Evolutionary conservation across 2,113 vertebrate species (phyloP).

Genomic region (Alaudala cheleensis): DNA sequence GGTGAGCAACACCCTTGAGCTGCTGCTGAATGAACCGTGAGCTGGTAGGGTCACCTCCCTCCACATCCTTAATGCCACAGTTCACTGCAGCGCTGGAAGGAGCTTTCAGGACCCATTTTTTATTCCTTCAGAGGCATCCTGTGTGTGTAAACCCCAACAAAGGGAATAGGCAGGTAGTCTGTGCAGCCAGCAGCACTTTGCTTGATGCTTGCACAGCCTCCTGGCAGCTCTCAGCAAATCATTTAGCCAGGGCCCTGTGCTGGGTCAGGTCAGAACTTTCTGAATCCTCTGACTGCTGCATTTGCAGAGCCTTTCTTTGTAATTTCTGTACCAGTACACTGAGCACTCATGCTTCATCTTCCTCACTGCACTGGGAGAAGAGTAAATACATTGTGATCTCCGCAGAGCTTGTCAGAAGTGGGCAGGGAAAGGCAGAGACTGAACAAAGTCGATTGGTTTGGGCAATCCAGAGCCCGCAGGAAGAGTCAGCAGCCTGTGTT

Average conservation of each 20-base stretch:
- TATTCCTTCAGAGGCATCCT: neutral
- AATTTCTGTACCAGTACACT: neutral
- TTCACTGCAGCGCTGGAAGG: neutral
- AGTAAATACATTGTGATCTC: neutral
- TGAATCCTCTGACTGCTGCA: neutral
- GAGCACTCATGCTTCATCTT: neutral
- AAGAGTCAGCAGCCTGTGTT: slow-evolving; percentile 35
- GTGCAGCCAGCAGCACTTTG: neutral
- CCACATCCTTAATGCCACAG: neutral
- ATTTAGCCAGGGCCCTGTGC: neutral
- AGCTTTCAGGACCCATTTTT: neutral
- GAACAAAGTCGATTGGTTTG: neutral
- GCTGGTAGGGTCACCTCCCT: neutral
- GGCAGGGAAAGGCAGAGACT: neutral
- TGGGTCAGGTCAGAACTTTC: neutral
- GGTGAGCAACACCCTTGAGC: neutral
- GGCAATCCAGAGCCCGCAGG: neutral
- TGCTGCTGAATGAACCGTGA: neutral
- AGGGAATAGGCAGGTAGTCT: neutral
- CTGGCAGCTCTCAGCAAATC: neutral
- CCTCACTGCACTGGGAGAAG: neutral
- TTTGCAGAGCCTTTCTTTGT: neutral
- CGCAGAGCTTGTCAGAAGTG: neutral
- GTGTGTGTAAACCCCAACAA: neutral
- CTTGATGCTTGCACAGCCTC: neutral